Evolutionary conservation across 2,888 invertebrate species (phyloP).

Genomic region (Galeopsomyia nigrocyanea): DNA sequence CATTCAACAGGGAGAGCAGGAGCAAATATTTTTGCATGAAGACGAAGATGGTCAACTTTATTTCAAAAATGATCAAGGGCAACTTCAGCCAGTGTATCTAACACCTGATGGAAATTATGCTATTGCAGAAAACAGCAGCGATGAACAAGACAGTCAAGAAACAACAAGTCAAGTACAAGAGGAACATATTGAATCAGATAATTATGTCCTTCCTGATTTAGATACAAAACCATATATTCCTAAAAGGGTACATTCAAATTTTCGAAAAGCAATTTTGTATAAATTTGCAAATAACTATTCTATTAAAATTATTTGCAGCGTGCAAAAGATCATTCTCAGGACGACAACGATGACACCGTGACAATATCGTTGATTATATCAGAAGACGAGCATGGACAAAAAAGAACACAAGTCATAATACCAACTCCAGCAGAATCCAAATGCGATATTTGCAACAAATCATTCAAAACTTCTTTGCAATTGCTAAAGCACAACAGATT

Average conservation of each 20-base stretch:
- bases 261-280: neutral
- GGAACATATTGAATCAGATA: conserved; percentile 53
- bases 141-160: conserved; percentile 60
- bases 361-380: conserved; percentile 69
- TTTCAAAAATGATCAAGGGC: conserved; percentile 65
- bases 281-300: neutral
- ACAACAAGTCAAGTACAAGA: conserved; percentile 47
- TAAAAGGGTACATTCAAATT: conserved; percentile 52
- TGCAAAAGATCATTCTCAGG: conserved; percentile 45
- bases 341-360: conserved; percentile 66
- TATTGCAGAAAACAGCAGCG: conserved; percentile 61
- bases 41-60: conserved; percentile 66
- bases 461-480: conserved; percentile 68
- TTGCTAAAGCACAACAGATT: conserved; percentile 65
- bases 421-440: conserved; percentile 64
- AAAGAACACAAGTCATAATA: conserved; percentile 69
- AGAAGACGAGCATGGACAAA: conserved; percentile 67
- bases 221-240: conserved; percentile 51
- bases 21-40: conserved; percentile 66
- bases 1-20: conserved; percentile 51
- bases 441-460: conserved; percentile 71
- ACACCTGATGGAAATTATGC: conserved; percentile 67
- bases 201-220: conserved; percentile 57
- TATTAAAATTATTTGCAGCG: conserved; percentile 10
- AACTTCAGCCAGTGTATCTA: conserved; percentile 64